Percentiles rank a stretch among this genome's conserved stretches.
Evolutionary conservation across 2,888 invertebrate species (phyloP).

Genomic region (Malthinus seriepunctatus): DNA sequence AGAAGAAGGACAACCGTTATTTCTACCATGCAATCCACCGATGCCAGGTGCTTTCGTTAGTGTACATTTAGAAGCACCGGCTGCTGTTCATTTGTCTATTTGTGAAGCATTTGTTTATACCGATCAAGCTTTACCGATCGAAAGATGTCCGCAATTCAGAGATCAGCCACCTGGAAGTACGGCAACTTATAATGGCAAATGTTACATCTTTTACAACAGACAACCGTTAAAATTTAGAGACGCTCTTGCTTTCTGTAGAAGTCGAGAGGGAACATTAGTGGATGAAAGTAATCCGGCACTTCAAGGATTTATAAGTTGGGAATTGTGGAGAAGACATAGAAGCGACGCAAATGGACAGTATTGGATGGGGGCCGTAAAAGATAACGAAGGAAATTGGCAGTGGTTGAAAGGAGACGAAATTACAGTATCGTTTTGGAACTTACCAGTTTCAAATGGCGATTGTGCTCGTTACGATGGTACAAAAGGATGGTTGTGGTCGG

Average conservation of each 20-base stretch:
- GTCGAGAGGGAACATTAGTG: conserved; percentile 69
- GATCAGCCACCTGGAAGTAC: conserved; percentile 92
- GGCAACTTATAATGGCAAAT: conserved; percentile 93
- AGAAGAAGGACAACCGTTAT: conserved; percentile 88
- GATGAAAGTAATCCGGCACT: conserved; percentile 92
- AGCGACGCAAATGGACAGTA: conserved; percentile 91
- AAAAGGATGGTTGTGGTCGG: conserved; percentile 94
- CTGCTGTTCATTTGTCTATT: conserved; percentile 79
- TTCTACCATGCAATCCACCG: conserved; percentile 91
- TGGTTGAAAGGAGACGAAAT: conserved; percentile 90
- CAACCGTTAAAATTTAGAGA: conserved; percentile 82
- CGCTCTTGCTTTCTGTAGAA: conserved; percentile 77
- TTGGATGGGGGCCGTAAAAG: conserved; percentile 93
- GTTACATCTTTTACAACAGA: conserved; percentile 90
- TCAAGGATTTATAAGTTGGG: conserved; percentile 95
- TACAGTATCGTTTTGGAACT: conserved; percentile 90
- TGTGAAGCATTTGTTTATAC: conserved; percentile 95
- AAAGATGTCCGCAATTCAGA: conserved; percentile 88
- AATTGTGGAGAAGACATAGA: conserved; percentile 86
- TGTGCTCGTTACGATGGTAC: conserved; percentile 91
- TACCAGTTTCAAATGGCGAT: conserved; percentile 79
- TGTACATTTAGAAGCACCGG: conserved; percentile 80
- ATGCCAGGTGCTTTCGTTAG: conserved; percentile 95
- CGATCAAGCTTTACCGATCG: conserved; percentile 88
- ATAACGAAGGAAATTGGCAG: conserved; percentile 81